phyloP scores from a whole-genome alignment of 2,888 invertebrate species.

The Phortica okadai region DNA sequence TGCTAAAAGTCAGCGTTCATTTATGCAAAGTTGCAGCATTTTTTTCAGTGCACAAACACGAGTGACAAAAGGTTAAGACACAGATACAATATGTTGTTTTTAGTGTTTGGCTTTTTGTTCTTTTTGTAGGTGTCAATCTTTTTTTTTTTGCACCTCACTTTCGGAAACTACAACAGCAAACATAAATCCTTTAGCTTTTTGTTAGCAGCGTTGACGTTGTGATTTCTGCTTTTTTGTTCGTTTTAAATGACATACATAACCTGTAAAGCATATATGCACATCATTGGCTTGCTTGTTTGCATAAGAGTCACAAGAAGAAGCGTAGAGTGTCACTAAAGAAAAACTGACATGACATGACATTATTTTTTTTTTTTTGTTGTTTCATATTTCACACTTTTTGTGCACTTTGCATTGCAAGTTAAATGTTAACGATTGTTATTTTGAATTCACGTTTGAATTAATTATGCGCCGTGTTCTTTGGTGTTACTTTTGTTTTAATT shows the following conservation, averaged over 20 bases:
- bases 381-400: conserved; percentile 3
- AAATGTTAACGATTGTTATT: too few species aligned
- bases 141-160: conserved; percentile 1
- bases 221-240: neutral
- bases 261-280: neutral
- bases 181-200: conserved; percentile 28
- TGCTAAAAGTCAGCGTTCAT: neutral
- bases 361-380: conserved; percentile 16
- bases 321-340: neutral
- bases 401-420: too few species aligned
- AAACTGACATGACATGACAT: too few species aligned
- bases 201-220: neutral
- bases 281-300: neutral
- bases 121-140: conserved; percentile 14
- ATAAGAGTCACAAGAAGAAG: neutral
- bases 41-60: neutral
- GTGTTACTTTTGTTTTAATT: neutral
- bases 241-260: conserved; percentile 29
- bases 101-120: conserved; percentile 2
- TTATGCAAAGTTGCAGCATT: neutral
- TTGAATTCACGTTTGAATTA: too few species aligned
- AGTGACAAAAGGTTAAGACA: neutral
- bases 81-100: neutral
- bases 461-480: neutral
- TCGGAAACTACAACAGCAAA: conserved; percentile 1